Evolutionary conservation across 2,797 vertebrate genomes (phyloP), one percentile per base, ranked within the genome.

Genomic region (Crenuchus spilurus): DNA sequence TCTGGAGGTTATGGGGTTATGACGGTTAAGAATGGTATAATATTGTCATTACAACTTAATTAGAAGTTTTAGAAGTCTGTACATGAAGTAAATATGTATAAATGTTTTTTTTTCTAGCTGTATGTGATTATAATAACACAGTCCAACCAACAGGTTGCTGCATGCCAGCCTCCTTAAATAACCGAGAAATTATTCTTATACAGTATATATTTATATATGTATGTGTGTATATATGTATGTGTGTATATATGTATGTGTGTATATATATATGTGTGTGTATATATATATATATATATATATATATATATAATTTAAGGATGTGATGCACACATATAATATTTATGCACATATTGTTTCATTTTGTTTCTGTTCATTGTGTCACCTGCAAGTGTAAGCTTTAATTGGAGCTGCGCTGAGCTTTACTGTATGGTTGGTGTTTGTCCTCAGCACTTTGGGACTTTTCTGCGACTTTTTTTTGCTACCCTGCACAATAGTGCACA

Each of bases 401-500:
- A 18, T 39, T 18, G 31, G 18, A 37, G n/a, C 35, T 33, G 31
- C 11, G 20, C 57, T 24, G 18, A 60, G 18, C 8, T 37, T 60
- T 6, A 16, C 22, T 62, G n/a, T 24, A 14, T 39, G 33, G 20
- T 24, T 35, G 58, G 20, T 4, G 16, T 31, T 16, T 54, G 49
- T 26, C 52, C 16, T n/a, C 51, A 71, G 37, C 55, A 37, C 28
- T 35, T 18, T 30, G n/a, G 18, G 42, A 52, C 41, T 62, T 65
- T 52, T 69, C 65, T 41, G 66, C 22, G 28, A n/a, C 52, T 39
- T 22, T 42, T 41, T 42, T 24, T 16, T 5, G 28, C 18, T 70
- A 48, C 22, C 18, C 54, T 70, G 35, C 52, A 22, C 18, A 33
- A 55, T 16, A 9, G 37, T 30, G n/a, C 11, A 62, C 20, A 62